Evolutionary conservation across 2,113 vertebrate genomes (phyloP), one percentile per base, ranked within the genome.

Genomic region (Otis tarda): DNA sequence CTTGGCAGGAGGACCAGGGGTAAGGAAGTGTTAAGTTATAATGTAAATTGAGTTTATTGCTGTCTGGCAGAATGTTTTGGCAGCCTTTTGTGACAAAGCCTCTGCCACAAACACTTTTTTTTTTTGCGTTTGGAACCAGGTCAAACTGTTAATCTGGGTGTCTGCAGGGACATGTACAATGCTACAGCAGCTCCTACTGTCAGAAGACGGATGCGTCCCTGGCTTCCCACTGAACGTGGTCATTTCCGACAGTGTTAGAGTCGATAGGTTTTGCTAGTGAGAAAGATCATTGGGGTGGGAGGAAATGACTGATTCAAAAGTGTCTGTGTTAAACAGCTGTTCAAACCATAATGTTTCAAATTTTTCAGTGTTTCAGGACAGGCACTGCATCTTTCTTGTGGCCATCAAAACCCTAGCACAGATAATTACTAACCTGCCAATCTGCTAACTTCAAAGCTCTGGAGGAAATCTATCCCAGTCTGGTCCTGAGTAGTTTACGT

Each of bases 31-130:
- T 95, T 97, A 97, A 97, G 95, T 97, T 96, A 96, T 97, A 97
- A 96, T 96, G 95, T 96, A 97, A 96, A 97, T 96, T 95, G 96
- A 95, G 95, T 97, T 97, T 97, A 97, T 95, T 97, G 95, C 95
- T 95, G 92, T 97, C 95, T 97, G 97, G 97, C 95, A 97, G 97
- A 95, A 94, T 94, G 85, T 89, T 97, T 83, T 97, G 97, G 96
- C 97, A 97, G 94, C 50, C 71, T 95, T 94, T 96, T 94, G 71
- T 95, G 93, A 95, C 84, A 91, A 95, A 96, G 93, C 91, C 95
- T 97, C 68, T 97, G 97, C 97, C 95, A 97, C 97, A 96, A 96
- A 95, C 90, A 94, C 60, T 96, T 94, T 93, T 37, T 37, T 37
- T 37, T 37, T 94, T 94, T 92, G 68, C 12, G 5, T 92, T 97